Percentiles rank a stretch among this genome's conserved stretches.
Evolutionary conservation across 2,888 invertebrate genomes (phyloP).

Genomic region (Clanis bilineata): DNA sequence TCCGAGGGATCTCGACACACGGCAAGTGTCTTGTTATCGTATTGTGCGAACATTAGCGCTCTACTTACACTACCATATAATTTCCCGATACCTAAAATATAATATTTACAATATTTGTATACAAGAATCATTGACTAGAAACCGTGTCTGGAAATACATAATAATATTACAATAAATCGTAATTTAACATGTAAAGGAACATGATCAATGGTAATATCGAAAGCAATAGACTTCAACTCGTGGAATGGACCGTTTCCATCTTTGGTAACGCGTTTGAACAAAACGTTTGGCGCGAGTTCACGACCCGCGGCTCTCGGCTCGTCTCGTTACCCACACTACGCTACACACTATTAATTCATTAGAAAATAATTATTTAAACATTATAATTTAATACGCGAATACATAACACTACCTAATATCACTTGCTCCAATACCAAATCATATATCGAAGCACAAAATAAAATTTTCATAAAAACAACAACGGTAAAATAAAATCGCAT

Average conservation of each 20-base stretch:
- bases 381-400: slow-evolving; percentile 43
- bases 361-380: slow-evolving; percentile 32
- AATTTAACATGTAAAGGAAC: slow-evolving; percentile 57
- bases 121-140: slow-evolving; percentile 78
- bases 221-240: slow-evolving; percentile 30
- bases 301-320: slow-evolving; percentile 1
- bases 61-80: slow-evolving; percentile 60
- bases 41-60: slow-evolving; percentile 71
- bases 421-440: slow-evolving; percentile 55
- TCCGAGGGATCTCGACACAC: too few species aligned
- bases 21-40: slow-evolving; percentile 26
- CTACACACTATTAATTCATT: slow-evolving; percentile 34
- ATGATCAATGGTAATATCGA: slow-evolving; percentile 40
- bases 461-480: slow-evolving; percentile 71
- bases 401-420: slow-evolving; percentile 74
- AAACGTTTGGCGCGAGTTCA: slow-evolving; percentile 40
- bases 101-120: slow-evolving; percentile 70
- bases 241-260: slow-evolving; percentile 67
- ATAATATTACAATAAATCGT: slow-evolving; percentile 46
- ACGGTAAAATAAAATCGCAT: slow-evolving; percentile 71
- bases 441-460: slow-evolving; percentile 67
- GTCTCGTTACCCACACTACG: slow-evolving; percentile 23
- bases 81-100: slow-evolving; percentile 62
- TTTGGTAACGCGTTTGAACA: slow-evolving; percentile 77
- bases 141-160: slow-evolving; percentile 65